Evolutionary conservation across 2,797 vertebrate genomes (phyloP).

Genomic region (Mycteria americana): DNA sequence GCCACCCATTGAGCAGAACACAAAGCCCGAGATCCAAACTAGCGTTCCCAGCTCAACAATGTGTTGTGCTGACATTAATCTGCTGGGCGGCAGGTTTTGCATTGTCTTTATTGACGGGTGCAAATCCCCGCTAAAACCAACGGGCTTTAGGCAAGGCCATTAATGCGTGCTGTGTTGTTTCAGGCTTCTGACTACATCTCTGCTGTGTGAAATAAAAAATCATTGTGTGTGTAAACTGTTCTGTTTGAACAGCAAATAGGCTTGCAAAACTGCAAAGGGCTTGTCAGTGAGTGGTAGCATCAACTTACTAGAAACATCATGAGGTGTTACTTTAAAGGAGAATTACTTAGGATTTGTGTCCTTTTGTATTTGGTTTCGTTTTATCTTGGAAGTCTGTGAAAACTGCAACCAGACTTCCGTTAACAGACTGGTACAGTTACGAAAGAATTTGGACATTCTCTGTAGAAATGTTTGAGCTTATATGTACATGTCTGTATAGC

Average conservation of each 20-base stretch:
- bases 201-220: conserved; percentile 30
- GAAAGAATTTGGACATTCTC: neutral
- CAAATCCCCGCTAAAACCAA: conserved; percentile 40
- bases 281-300: neutral
- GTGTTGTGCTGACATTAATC: conserved; percentile 23
- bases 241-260: conserved; percentile 26
- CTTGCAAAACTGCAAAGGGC: neutral
- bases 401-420: neutral
- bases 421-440: neutral
- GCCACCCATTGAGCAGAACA: conserved; percentile 8
- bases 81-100: conserved; percentile 20
- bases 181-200: conserved; percentile 12
- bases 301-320: conserved; percentile 34
- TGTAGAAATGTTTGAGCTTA: neutral
- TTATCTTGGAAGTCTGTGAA: neutral
- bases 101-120: neutral
- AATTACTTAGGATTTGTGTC: neutral
- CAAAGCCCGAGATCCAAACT: neutral
- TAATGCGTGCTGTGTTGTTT: neutral
- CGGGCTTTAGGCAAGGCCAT: conserved; percentile 18
- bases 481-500: neutral
- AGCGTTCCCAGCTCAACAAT: neutral
- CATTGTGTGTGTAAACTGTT: neutral
- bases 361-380: neutral
- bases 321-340: neutral